Conservation (phyloP, 2,797 vertebrate species). For the Helarctos malayanus region DNA sequence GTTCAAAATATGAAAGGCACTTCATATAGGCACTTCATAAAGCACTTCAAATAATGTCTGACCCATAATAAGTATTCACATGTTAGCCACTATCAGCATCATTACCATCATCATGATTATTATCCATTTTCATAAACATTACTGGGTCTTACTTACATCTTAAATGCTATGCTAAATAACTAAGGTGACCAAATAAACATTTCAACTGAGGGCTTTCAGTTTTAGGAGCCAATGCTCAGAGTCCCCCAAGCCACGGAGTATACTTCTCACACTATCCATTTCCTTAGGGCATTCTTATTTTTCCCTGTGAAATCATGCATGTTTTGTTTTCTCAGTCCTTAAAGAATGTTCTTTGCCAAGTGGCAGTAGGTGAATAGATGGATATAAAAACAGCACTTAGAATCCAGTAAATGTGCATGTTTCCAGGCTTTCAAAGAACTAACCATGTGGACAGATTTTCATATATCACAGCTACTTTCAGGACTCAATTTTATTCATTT, state of each 20-base stretch:
- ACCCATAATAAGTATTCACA: neutral
- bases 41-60: neutral
- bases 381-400: neutral
- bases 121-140: neutral
- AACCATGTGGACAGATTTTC: neutral
- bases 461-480: neutral
- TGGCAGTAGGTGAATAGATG: neutral
- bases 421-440: neutral
- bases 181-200: neutral
- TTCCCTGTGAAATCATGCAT: neutral
- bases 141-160: neutral
- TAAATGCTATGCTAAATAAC: neutral
- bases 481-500: neutral
- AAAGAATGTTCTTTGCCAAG: neutral
- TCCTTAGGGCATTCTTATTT: neutral
- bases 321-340: neutral
- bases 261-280: accelerated
- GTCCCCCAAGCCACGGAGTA: accelerated
- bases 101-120: too few relatives aligned
- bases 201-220: neutral
- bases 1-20: neutral
- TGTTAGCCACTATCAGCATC: neutral
- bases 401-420: neutral
- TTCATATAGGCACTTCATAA: neutral
- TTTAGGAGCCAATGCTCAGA: too few relatives aligned